phyloP scores from a whole-genome alignment of 1,140 invertebrate species.

The Zeugodacus cucurbitae region DNA sequence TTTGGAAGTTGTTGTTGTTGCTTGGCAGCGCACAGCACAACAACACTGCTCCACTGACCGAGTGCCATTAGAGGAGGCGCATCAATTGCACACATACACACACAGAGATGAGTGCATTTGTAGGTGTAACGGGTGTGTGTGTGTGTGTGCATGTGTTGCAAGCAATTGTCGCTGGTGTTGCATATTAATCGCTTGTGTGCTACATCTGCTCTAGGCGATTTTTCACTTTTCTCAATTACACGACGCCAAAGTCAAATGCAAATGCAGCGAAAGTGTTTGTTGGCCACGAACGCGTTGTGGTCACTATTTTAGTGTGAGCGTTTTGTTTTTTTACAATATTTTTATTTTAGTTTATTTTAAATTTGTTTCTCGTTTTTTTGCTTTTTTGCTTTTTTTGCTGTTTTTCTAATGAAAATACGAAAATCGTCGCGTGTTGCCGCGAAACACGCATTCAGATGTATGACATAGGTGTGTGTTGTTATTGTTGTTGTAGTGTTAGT shows the following conservation, averaged over 20 bases:
- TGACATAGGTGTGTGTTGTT: not conserved
- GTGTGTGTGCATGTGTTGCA: not conserved
- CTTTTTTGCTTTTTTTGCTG: not conserved
- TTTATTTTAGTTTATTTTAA: not conserved
- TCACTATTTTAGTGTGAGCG: not conserved
- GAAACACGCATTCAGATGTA: not conserved
- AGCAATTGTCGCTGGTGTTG: slow-evolving; percentile 25
- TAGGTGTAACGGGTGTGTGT: not conserved
- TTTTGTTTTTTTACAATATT: not conserved
- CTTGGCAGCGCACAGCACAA: not conserved
- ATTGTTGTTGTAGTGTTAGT: too few relatives aligned
- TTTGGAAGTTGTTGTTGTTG: not conserved
- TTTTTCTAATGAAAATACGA: slow-evolving; percentile 3
- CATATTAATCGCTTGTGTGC: slow-evolving; percentile 21
- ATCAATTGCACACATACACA: not conserved
- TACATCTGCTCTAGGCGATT: slow-evolving; percentile 27
- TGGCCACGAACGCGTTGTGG: not conserved
- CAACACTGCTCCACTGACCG: slow-evolving; percentile 21
- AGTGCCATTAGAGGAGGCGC: not conserved
- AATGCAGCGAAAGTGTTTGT: slow-evolving; percentile 36
- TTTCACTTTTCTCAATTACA: slow-evolving; percentile 36
- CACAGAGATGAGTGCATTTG: not conserved
- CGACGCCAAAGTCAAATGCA: slow-evolving; percentile 33
- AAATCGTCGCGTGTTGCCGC: not conserved
- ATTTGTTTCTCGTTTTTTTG: too few relatives aligned